These are phyloP conservation scores for Chydorus sphaericus DNA, from an alignment of 2,888 invertebrate genomes.

Conservation along the genomic window DNA sequence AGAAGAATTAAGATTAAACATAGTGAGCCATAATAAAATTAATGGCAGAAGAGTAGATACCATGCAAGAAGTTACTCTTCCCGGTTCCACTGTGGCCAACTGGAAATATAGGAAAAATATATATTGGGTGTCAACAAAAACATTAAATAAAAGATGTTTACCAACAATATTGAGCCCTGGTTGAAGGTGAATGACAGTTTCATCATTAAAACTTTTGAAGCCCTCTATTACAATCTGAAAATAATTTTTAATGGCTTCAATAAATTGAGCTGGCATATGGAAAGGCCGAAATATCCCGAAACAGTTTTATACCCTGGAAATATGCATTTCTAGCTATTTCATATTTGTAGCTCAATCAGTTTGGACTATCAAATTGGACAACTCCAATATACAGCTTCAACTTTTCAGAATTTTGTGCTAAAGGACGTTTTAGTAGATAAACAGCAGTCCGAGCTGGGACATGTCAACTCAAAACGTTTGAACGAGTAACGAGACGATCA, in stretches of 20 bases:
- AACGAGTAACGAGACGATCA: too few species aligned
- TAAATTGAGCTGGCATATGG: not conserved
- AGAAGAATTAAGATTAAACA: not conserved
- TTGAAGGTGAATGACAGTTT: slow-evolving; percentile 94
- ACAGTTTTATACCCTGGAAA: not conserved
- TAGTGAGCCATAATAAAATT: too few species aligned
- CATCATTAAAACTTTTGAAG: slow-evolving; percentile 96
- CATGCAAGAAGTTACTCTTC: slow-evolving; percentile 98
- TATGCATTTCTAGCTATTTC: not conserved
- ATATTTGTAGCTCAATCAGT: too few species aligned
- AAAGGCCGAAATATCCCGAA: too few species aligned
- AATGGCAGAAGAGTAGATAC: slow-evolving; percentile 40
- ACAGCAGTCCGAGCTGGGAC: too few species aligned
- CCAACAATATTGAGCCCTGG: slow-evolving; percentile 76
- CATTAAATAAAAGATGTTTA: not conserved
- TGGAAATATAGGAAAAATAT: slow-evolving; percentile 24
- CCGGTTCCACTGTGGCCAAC: slow-evolving; percentile 99
- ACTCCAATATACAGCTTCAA: too few species aligned
- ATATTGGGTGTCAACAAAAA: not conserved
- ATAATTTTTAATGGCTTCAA: not conserved
- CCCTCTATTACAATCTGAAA: slow-evolving; percentile 70
- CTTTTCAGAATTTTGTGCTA: too few species aligned
- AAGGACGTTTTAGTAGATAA: too few species aligned
- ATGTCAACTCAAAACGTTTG: too few species aligned
- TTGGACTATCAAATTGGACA: too few species aligned